Evolutionary conservation across 1,140 invertebrate genomes (phyloP), one percentile per base, ranked within the genome.

Genomic region (Antheraea pernyi): DNA sequence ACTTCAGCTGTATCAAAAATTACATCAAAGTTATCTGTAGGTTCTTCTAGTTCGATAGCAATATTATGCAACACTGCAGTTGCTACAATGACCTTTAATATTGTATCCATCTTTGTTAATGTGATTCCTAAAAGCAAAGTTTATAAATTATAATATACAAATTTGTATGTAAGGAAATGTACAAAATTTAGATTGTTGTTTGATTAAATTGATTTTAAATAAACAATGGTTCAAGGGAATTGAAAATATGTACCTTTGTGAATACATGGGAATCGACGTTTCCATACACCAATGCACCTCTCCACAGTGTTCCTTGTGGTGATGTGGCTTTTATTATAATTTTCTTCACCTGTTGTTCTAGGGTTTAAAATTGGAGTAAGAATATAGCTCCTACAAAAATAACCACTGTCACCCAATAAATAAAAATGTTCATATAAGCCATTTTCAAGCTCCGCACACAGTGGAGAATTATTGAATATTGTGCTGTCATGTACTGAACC

Each of bases 401-500:
- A 85, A 10, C 80, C 81, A 73, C 64, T 76, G 19, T 59, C 58
- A 19, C 58, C 58, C 19, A 59, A 59, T 59, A 59, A n/a, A 59
- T 59, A 19, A n/a, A 19, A 59, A 19, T 18, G 58, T 18, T 19
- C 4, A 6, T 59, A 59, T 59, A 19, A 5, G 2, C 58, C 5
- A 18, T 19, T 59, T 59, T 59, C 58, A 73, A 80, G 75, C 2
- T 63, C 16, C 37, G 48, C 62, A 30, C 60, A 18, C 16, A 85
- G 61, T 69, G n/a, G 59, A 11, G 70, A 79, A 64, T 79, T 75
- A 53, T 77, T 68, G 67, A 90, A 91, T 59, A 91, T 85, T 36
- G 75, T 80, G 9, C 70, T 70, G 74, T 92, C 88, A 75, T 92
- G 87, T 4, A 82, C 76, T 39, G 80, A 86, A 42, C 89, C 86